Percentiles rank a stretch among this genome's conserved stretches.
Conservation (phyloP, 2,113 vertebrate genomes). For the Protobothrops mucrosquamatus region DNA sequence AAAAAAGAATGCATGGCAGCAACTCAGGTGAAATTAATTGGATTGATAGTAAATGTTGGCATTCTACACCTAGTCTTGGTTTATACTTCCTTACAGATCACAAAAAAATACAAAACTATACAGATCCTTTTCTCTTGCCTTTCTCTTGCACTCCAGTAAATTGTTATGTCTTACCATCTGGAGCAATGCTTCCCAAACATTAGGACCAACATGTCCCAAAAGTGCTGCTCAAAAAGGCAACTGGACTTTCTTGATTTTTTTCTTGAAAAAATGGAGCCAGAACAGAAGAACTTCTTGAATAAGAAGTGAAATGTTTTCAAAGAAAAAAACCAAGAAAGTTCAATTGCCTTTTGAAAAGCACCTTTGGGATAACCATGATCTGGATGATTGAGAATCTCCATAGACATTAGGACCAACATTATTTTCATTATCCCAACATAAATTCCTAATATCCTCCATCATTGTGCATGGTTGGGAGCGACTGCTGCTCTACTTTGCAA, state of each 20-base stretch:
- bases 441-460: not conserved
- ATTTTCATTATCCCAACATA: not conserved
- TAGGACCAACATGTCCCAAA: not conserved
- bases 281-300: not conserved
- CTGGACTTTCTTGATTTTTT: not conserved
- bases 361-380: not conserved
- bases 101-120: slow-evolving; percentile 1
- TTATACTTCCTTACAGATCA: not conserved
- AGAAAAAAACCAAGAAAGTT: not conserved
- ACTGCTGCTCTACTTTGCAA: not conserved
- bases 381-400: not conserved
- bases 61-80: not conserved
- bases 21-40: not conserved
- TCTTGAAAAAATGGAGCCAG: not conserved
- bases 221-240: not conserved
- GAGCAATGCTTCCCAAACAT: not conserved
- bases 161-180: not conserved
- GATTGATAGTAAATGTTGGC: not conserved
- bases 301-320: no score
- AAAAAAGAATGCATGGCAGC: not conserved
- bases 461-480: not conserved
- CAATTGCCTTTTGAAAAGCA: not conserved
- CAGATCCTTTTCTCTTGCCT: not conserved
- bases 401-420: not conserved
- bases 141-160: not conserved